phyloP scores from a whole-genome alignment of 2,888 invertebrate species.

The Euzetes globulus region DNA sequence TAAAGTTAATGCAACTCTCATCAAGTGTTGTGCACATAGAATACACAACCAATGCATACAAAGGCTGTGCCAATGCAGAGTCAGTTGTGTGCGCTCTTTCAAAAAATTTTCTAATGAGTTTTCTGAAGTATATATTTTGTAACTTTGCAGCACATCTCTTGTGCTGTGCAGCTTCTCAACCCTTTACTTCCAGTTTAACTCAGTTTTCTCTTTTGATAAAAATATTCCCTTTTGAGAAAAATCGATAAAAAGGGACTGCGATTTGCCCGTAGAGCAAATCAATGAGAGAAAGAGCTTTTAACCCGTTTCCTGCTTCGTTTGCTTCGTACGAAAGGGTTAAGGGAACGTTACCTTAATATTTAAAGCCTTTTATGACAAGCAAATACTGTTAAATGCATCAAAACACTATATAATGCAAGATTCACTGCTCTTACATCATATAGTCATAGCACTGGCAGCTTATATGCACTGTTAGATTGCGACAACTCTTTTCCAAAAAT shows the following conservation, averaged over 20 bases:
- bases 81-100: not conserved
- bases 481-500: conserved; percentile 3
- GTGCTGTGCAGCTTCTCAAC: not conserved
- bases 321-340: conserved; percentile 28
- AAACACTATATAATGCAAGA: conserved; percentile 11
- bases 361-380: conserved; percentile 31
- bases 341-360: conserved; percentile 30
- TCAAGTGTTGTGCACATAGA: conserved; percentile 25
- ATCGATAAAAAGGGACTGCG: conserved; percentile 29
- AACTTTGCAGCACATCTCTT: conserved; percentile 11
- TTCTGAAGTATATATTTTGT: conserved; percentile 30
- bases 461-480: not conserved
- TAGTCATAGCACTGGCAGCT: not conserved
- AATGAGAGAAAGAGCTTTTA: conserved; percentile 31
- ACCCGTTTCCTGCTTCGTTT: conserved; percentile 31
- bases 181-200: conserved; percentile 19
- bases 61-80: not conserved
- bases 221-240: conserved; percentile 24
- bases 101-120: conserved; percentile 29
- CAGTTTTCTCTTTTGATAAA: conserved; percentile 23
- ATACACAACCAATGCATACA: not conserved
- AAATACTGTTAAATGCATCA: conserved; percentile 29
- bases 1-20: conserved; percentile 32
- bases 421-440: conserved; percentile 13
- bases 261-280: conserved; percentile 25